Percentiles rank a stretch among this genome's conserved stretches.
Evolutionary conservation across 2,113 vertebrate genomes (phyloP).

Genomic region (Rhabdornis inornatus): DNA sequence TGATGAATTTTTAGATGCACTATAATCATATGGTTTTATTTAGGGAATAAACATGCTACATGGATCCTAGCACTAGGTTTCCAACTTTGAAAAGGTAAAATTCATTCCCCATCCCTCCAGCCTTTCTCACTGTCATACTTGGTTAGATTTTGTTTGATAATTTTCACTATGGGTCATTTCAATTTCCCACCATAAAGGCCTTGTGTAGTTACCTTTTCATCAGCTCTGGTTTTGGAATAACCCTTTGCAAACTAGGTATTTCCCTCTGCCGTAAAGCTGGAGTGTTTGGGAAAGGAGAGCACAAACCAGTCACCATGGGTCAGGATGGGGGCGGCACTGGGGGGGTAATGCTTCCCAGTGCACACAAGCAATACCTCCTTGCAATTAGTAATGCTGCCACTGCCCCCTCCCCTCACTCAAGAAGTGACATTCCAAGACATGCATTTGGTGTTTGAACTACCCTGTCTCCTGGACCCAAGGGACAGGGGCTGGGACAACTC

Average conservation of each 20-base stretch:
- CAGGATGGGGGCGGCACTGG: not conserved
- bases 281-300: not conserved
- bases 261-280: not conserved
- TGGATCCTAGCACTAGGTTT: not conserved
- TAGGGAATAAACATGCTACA: not conserved
- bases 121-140: not conserved
- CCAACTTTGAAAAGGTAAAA: not conserved
- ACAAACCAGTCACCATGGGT: not conserved
- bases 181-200: not conserved
- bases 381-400: slow-evolving; percentile 5
- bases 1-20: not conserved
- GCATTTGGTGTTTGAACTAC: slow-evolving; percentile 43
- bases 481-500: slow-evolving; percentile 12
- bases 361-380: not conserved
- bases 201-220: not conserved
- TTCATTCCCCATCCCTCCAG: not conserved
- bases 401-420: not conserved
- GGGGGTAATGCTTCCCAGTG: not conserved
- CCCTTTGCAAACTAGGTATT: not conserved
- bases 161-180: slow-evolving; percentile 15
- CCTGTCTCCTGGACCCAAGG: not conserved
- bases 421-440: not conserved
- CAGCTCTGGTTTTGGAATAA: slow-evolving; percentile 10
- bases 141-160: slow-evolving; percentile 20
- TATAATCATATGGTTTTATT: not conserved